phyloP scores from a whole-genome alignment of 2,797 vertebrate genomes.

The Hirundo rustica region DNA sequence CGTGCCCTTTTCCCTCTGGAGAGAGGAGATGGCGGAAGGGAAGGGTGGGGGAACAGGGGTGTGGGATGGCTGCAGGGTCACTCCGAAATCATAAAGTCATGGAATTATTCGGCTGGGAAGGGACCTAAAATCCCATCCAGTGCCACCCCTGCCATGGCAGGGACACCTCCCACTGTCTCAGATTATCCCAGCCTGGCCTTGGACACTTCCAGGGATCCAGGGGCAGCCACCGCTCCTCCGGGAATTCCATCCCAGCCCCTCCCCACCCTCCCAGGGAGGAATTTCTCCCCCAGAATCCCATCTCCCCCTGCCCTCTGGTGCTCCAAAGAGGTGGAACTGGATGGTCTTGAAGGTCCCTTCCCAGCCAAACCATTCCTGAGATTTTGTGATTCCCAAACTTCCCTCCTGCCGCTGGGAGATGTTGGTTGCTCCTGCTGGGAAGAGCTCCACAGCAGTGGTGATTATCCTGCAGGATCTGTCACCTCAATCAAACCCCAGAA shows the following conservation, averaged over 20 bases:
- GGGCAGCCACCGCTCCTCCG: background rate
- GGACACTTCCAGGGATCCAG: background rate
- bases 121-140: background rate
- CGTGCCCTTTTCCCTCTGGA: no score
- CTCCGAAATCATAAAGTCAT: no score
- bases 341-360: no score
- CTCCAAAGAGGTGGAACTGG: background rate
- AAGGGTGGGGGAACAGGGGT: background rate
- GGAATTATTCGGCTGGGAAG: background rate
- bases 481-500: background rate
- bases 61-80: no score
- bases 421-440: background rate
- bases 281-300: background rate
- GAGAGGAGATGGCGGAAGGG: background rate
- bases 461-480: background rate
- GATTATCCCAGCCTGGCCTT: background rate
- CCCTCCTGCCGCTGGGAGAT: background rate
- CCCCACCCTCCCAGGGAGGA: background rate
- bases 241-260: background rate
- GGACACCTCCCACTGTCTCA: background rate
- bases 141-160: background rate
- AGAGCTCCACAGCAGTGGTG: background rate
- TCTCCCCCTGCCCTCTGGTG: background rate
- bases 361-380: background rate
- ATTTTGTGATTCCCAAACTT: background rate